A percentile compares a stretch with the other conserved stretches of the same genome.
These are phyloP conservation scores for Odocoileus virginianus DNA, from an alignment of 2,113 vertebrate genomes.

Conservation along the genomic window DNA sequence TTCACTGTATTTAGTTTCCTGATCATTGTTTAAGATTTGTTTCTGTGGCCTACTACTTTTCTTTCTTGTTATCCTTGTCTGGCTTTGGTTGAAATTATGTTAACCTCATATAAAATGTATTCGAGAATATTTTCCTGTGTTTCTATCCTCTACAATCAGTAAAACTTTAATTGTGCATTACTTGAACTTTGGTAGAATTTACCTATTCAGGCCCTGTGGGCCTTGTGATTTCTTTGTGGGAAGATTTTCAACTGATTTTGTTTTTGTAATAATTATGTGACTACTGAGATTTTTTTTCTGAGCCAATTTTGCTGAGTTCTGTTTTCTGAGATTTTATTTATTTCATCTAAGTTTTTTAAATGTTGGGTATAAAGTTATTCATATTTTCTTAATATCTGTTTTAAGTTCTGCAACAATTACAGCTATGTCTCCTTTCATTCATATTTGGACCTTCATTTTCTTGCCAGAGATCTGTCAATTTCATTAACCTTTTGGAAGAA, in stretches of 20 bases:
- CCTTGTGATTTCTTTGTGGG: background rate
- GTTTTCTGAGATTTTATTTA: background rate
- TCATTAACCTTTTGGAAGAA: background rate
- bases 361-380: background rate
- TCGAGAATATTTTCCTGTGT: background rate
- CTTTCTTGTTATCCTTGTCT: background rate
- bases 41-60: background rate
- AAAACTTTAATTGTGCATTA: background rate
- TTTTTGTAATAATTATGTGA: background rate
- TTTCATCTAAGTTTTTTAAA: background rate
- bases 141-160: background rate
- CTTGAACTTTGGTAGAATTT: background rate
- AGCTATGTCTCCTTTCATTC: background rate
- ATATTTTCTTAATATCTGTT: background rate
- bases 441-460: background rate
- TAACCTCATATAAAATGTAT: background rate
- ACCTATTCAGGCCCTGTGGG: background rate
- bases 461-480: background rate
- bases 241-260: background rate
- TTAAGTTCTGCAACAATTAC: background rate
- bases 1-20: background rate
- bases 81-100: background rate
- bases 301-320: background rate
- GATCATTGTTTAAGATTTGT: background rate
- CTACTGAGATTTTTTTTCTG: background rate